Base-by-base conservation (phyloP, 2,797 vertebrate genomes). In the Alca torda region DNA sequence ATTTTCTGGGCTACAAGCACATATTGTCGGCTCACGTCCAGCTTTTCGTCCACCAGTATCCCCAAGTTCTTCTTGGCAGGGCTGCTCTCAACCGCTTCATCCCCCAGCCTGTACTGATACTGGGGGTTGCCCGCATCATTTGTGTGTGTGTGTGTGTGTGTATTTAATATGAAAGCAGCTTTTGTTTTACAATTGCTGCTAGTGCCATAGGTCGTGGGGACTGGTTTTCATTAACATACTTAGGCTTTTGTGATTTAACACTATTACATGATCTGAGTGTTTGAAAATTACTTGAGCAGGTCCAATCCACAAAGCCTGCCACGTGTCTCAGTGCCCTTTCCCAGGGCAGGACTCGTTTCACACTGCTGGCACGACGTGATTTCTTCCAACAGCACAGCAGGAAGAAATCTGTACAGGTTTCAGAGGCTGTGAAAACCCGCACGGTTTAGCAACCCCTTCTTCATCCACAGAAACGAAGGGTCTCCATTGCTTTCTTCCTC, bases 161-260 rank as follows among this genome's bases (percentile, higher is more conserved):
- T 65, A 56, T 91, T 84, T 77, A 63, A 65, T 73, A 57, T 97
- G 89, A 97, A 96, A 94, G 93, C 93, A 78, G 92, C 93, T 97
- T 96, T 97, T 97, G 94, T 97, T 96, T 93, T 84, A 73, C 84
- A 85, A 28, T 41, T 76, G 39, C 90, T 65, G 54, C 46, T 89
- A 39, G 82, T 92, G 82, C 87, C 82, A 43, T 93, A 84, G 92
- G 79, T 93, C 75, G 33, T 75, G 74, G 69, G 75, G 85, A 59
- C 93, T 96, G 95, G 63, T 96, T 97, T 94, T 96, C 92, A 96
- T 96, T 96, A 97, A 67, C 67, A 57, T 75, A 82, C 82, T 96
- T 83, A 78, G 67, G 26, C 70, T 90, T 92, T 93, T 88, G 89
- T 95, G 96, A 96, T 92, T 96, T 97, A 96, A 96, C 89, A 88